Base-by-base conservation (phyloP, 2,888 invertebrate genomes). In the Melanophora roralis region DNA sequence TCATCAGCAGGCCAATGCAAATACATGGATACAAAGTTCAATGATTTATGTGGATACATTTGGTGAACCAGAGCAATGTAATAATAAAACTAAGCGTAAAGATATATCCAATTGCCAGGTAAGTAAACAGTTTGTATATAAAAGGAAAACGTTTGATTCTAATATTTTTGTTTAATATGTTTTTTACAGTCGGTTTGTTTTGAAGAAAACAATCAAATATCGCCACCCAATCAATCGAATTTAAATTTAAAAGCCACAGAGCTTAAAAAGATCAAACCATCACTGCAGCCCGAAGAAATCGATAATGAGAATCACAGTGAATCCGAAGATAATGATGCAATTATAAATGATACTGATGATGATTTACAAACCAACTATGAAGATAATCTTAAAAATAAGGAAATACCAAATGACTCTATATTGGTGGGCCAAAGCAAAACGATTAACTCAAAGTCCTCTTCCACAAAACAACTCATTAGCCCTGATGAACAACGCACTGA, bases 101-200 rank as follows among this genome's bases (percentile, higher is more conserved):
- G 84, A 85, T 40, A 91, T 91, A 32, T 89, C 91, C 0, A 92
- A 92, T 47, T 92, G 92, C 77, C 92, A 92, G 91, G 92, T 92
- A 78, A 83, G 83, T 67, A 9, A 5, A 19, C 27, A n/a, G n/a
- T n/a, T n/a, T n/a, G n/a, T n/a, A n/a, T n/a, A n/a, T 27, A 27
- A 27, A 27, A 6, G 27, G 27, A 6, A n/a, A n/a, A n/a, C n/a
- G n/a, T n/a, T n/a, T n/a, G n/a, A n/a, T n/a, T n/a, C n/a, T n/a
- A n/a, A n/a, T n/a, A 60, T 64, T 14, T 23, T 23, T 11, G 11
- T 49, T 32, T 6, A 19, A 36, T 62, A 59, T 57, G n/a, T n/a
- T 65, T 12, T 38, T 68, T 81, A 9, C 49, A 89, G 89, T 89
- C 89, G 19, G 85, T 85, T 27, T 89, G 89, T 81, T 89, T 86